A percentile compares a stretch with the other conserved stretches of the same genome.
Evolutionary conservation across 2,888 invertebrate species (phyloP).

Genomic region (Minunthozetes semirufus): DNA sequence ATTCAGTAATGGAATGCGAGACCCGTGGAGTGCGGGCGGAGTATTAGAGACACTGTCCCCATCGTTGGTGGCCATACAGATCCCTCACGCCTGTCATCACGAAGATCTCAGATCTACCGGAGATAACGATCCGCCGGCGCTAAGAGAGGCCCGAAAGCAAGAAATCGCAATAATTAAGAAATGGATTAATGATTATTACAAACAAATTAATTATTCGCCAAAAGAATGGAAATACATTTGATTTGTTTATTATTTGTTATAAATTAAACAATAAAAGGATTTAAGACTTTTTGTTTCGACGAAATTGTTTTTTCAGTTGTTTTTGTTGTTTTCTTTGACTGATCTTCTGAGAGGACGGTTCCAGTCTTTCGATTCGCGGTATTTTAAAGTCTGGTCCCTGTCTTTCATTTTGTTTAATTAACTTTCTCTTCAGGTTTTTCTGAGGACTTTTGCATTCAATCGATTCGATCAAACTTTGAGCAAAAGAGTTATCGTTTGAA

Average conservation of each 20-base stretch:
- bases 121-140: conserved; percentile 60
- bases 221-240: neutral
- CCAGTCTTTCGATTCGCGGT: neutral
- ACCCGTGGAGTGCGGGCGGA: conserved; percentile 83
- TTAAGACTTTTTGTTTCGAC: neutral
- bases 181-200: conserved; percentile 54
- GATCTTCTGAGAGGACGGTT: neutral
- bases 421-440: neutral
- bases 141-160: conserved; percentile 57
- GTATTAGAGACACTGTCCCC: conserved; percentile 62
- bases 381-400: neutral
- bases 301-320: neutral
- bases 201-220: neutral
- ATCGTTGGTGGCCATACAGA: conserved; percentile 61
- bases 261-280: neutral
- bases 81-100: conserved; percentile 78
- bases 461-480: conserved; percentile 14
- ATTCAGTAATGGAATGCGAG: conserved; percentile 70
- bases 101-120: conserved; percentile 66
- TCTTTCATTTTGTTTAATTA: neutral
- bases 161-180: conserved; percentile 58
- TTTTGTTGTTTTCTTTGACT: neutral
- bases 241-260: neutral
- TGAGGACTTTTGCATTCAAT: neutral
- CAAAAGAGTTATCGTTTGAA: neutral